Evolutionary conservation across 2,113 vertebrate genomes (phyloP), one percentile per base, ranked within the genome.

Genomic region (Pelecanus crispus): DNA sequence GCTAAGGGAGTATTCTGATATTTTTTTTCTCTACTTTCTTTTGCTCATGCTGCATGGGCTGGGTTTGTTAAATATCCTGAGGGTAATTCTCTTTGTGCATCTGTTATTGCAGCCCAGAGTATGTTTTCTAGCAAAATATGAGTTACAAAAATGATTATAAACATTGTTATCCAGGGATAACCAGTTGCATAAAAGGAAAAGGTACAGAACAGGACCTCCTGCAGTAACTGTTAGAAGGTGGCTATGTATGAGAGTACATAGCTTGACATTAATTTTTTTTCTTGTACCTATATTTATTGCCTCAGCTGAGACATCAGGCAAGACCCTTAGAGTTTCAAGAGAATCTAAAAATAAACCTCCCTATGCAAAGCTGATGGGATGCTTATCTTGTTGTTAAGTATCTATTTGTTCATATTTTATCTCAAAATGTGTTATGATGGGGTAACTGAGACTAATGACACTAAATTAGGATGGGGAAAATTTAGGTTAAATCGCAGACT

Each of bases 391-490:
- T 53, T 66, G 17, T 75, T 85, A 95, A 90, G 29, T 53, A 91
- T n/a, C 40, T 85, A 62, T 90, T 82, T 88, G 63, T 80, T 92
- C 83, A 47, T 74, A 55, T 84, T 94, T 47, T 50, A 86, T 81
- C 77, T 95, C 88, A 91, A 83, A 95, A 94, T 34, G 71, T 88
- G 59, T 92, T 94, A 71, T 78, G 72, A 88, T 86, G 55, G 42
- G 22, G 47, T 91, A 86, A 88, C 80, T 83, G 75, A 91, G 68
- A 83, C 19, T 83, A 90, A 92, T 83, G 40, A 67, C 55, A 83
- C 24, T 58, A 86, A 88, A 88, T 78, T 86, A 84, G 36, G 16
- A 68, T 68, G 49, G 50, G 38, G 34, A 95, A 88, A 83, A 94
- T 67, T 80, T 72, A 91, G n/a, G 32, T 70, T 94, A 90, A 91